Percentiles rank a stretch among this genome's conserved stretches.
These are phyloP conservation scores for Crocuta crocuta DNA, from an alignment of 2,113 vertebrate species.

Conservation along the genomic window DNA sequence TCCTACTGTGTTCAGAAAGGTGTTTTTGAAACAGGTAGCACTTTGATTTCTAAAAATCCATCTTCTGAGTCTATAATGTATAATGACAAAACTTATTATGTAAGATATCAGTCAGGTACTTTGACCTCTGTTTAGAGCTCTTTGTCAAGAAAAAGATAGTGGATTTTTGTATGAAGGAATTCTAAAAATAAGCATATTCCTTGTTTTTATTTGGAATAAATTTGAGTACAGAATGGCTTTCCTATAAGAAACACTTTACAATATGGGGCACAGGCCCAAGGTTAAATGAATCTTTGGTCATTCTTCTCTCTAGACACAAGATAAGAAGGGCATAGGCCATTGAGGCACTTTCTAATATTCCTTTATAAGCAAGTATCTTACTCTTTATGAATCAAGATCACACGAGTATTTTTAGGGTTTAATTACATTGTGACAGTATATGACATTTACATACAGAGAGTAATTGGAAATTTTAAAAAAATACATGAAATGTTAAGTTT, in stretches of 20 bases:
- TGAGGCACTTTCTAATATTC: constrained; percentile 13
- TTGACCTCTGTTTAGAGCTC: not conserved
- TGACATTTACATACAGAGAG: constrained; percentile 13
- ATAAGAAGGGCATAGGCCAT: not conserved
- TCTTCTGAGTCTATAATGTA: not conserved
- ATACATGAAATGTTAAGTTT: not conserved
- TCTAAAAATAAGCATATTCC: not conserved
- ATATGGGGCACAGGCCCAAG: not conserved
- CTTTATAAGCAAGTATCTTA: not conserved
- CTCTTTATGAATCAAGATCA: constrained; percentile 34
- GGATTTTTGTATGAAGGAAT: not conserved
- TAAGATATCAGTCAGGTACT: not conserved
- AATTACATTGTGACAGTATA: not conserved
- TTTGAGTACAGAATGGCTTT: not conserved
- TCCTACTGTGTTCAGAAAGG: constrained; percentile 28
- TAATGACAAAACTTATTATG: not conserved
- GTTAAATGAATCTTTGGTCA: constrained; percentile 30
- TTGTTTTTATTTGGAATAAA: constrained; percentile 55
- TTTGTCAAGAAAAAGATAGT: constrained; percentile 41
- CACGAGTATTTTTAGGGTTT: constrained; percentile 22
- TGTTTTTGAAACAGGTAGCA: constrained; percentile 49
- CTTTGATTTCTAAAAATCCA: not conserved
- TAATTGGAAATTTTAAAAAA: constrained; percentile 4
- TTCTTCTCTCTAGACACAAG: not conserved
- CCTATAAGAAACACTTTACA: not conserved